Base-by-base conservation (phyloP, 2,797 vertebrate species). In the Manis pentadactyla region DNA sequence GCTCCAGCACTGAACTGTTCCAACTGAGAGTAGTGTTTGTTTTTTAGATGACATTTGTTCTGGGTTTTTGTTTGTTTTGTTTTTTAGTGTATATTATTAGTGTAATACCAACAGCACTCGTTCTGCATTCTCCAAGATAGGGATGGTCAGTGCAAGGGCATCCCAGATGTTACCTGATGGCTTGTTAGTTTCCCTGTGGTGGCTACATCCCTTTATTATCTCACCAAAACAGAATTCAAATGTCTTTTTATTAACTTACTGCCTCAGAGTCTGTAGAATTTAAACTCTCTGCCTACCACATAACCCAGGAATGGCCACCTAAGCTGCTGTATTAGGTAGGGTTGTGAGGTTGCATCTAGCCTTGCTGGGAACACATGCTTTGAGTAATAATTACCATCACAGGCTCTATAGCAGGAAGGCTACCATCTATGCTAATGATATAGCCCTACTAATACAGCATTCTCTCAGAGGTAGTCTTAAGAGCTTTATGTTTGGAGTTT, bases 211-310 rank as follows among this genome's bases (percentile, higher is more conserved):
- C 51, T 51, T 51, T 51, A 73, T 17, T n/a, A 42, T 12, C 66
- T 57, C 25, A 55, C 88, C 42, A 73, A 94, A 96, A 90, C 49
- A 90, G 85, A 42, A 42, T 69, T 85, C 2, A 37, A 73, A 57
- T 59, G 49, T 61, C 23, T 89, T 83, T 37, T 37, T 31, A 51
- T 55, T 86, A 83, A 94, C 49, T 92, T 69, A 34, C 10, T 82
- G 7, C 77, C 73, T 79, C 25, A 66, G 1, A 86, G 13, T n/a
- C 29, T 95, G 19, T 71, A 69, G 11, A 83, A 87, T 51, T 71
- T 68, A 19, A 90, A 82, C 7, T 53, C 86, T 46, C 39, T 49
- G 3, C 18, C 2, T 55, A 14, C 21, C 42, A 34, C 14, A 19
- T 73, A 73, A 82, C 39, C 42, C 39, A 85, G 64, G 77, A 78